Evolutionary conservation across 2,797 vertebrate species (phyloP).

Genomic region (Enoplosus armatus): DNA sequence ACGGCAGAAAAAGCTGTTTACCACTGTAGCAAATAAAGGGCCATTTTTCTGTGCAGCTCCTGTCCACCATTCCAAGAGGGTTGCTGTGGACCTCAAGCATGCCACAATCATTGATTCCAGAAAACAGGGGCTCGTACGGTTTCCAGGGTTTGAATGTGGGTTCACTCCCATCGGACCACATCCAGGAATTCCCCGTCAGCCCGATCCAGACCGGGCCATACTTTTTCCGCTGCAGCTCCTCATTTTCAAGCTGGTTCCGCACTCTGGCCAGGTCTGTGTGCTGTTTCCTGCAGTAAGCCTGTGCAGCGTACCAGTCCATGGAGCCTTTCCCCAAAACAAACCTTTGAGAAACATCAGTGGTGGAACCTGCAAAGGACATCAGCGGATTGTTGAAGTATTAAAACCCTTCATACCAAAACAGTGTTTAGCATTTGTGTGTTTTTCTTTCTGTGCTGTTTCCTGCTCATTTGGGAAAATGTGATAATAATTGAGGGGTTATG

Average conservation of each 20-base stretch:
- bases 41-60: accelerated
- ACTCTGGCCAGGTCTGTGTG: slow-evolving; percentile 38
- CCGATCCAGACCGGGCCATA: background rate
- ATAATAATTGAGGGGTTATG: too few species aligned
- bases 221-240: background rate
- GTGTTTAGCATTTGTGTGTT: too few species aligned
- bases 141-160: slow-evolving; percentile 16
- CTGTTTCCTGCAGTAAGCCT: background rate
- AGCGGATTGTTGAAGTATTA: too few species aligned
- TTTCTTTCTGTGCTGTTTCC: too few species aligned
- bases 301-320: background rate
- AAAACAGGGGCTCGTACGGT: accelerated
- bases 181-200: slow-evolving; percentile 15
- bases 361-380: background rate
- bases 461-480: too few species aligned
- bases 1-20: background rate
- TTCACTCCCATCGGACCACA: slow-evolving; percentile 34
- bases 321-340: background rate
- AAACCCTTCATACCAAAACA: too few species aligned
- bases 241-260: background rate
- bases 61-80: background rate
- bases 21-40: slow-evolving; percentile 31
- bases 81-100: background rate
- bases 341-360: background rate
- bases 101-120: accelerated